Evolutionary conservation across 2,888 invertebrate species (phyloP).

Genomic region (Chaetogeoica ovagalla): DNA sequence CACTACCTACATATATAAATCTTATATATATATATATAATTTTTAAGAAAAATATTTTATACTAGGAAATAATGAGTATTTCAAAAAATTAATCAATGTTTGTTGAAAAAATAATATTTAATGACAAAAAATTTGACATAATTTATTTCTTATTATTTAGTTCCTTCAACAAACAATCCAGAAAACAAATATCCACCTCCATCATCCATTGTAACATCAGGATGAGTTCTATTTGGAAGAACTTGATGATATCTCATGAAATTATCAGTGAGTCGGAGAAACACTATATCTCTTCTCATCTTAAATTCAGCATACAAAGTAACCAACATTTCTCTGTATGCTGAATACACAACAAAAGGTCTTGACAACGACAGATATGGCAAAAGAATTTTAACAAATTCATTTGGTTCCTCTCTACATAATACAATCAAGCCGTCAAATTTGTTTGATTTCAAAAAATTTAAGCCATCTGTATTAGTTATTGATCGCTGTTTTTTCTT

Average conservation of each 20-base stretch:
- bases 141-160: conserved; percentile 14
- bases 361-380: conserved; percentile 79
- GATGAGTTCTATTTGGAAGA: conserved; percentile 88
- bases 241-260: conserved; percentile 92
- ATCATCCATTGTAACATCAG: conserved; percentile 86
- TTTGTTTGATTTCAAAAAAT: conserved; percentile 65
- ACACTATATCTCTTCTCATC: conserved; percentile 71
- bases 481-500: conserved; percentile 36
- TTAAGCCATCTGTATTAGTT: conserved; percentile 58
- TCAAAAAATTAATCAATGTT: conserved; percentile 4
- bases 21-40: neutral
- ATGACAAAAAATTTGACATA: neutral
- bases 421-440: conserved; percentile 78
- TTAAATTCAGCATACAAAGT: conserved; percentile 81
- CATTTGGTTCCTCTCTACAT: conserved; percentile 83
- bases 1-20: too few species aligned
- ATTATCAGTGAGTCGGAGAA: conserved; percentile 78
- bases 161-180: conserved; percentile 63
- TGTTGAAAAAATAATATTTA: conserved; percentile 23
- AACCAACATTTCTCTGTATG: conserved; percentile 79
- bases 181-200: conserved; percentile 86
- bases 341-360: conserved; percentile 82
- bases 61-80: conserved; percentile 8
- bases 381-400: conserved; percentile 74
- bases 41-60: neutral